Evolutionary conservation across 2,888 invertebrate species (phyloP).

Genomic region (Acrobasis consociella): DNA sequence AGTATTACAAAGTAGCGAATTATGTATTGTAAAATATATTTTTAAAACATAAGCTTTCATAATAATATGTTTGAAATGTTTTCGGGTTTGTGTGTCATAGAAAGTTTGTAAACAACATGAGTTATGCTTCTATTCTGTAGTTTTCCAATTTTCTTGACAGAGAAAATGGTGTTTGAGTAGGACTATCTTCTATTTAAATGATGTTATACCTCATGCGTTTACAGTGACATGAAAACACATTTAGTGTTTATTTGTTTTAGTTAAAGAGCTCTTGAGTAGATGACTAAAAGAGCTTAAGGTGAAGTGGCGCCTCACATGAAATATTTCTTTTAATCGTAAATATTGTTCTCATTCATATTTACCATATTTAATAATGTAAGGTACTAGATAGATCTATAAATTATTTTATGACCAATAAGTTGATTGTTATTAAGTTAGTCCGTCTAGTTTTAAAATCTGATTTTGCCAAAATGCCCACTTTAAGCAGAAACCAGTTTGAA

Average conservation of each 20-base stretch:
- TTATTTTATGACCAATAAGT: no score
- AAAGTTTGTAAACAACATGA: slow-evolving; percentile 16
- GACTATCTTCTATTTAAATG: slow-evolving; percentile 1
- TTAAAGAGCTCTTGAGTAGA: neutral
- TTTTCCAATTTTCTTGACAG: slow-evolving; percentile 14
- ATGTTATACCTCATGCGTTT: neutral
- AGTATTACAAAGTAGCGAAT: no score
- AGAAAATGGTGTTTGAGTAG: neutral
- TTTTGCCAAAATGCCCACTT: no score
- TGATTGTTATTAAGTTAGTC: no score
- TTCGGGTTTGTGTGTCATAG: slow-evolving; percentile 16
- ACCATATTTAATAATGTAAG: no score
- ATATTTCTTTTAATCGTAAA: no score
- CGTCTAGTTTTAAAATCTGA: no score
- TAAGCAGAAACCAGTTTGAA: no score
- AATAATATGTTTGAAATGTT: neutral
- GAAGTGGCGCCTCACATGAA: no score
- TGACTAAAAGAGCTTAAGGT: no score
- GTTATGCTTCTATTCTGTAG: slow-evolving; percentile 9
- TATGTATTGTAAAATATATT: neutral
- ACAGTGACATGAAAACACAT: neutral
- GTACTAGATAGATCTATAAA: no score
- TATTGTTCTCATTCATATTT: no score
- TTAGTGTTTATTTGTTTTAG: neutral
- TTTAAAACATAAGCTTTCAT: slow-evolving; percentile 7